Conservation (phyloP, 2,797 vertebrate species). For the Gadopsis bispinosus region DNA sequence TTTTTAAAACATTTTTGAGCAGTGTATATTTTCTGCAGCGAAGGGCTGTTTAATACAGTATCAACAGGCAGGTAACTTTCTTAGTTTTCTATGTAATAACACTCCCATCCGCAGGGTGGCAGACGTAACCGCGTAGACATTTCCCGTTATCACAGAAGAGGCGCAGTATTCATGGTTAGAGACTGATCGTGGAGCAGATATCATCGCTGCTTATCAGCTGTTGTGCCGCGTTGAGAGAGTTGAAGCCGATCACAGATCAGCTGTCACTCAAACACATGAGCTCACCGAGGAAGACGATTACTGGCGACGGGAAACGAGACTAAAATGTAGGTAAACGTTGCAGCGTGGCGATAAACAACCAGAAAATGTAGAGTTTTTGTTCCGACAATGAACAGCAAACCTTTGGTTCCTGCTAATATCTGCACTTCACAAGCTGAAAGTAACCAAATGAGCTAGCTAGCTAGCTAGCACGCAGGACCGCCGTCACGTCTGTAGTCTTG, state of each 20-base stretch:
- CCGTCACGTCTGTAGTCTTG: background rate
- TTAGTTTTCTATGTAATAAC: background rate
- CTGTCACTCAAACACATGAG: background rate
- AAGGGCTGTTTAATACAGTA: background rate
- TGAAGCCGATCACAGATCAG: slow-evolving; percentile 27
- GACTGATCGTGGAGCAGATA: slow-evolving; percentile 33
- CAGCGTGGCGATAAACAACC: background rate
- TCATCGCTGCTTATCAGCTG: background rate
- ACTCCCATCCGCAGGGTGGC: slow-evolving; percentile 51
- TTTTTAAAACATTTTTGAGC: too few relatives aligned
- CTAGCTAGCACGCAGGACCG: slow-evolving; percentile 4
- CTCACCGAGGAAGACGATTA: background rate
- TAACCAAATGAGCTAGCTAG: too few relatives aligned
- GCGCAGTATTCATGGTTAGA: background rate
- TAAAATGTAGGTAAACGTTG: slow-evolving; percentile 67
- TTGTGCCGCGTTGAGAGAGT: accelerated
- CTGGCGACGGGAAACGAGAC: slow-evolving; percentile 9
- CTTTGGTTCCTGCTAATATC: accelerated
- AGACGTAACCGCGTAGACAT: background rate
- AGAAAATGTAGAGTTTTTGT: accelerated
- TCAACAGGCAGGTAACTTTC: background rate
- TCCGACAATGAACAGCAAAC: background rate
- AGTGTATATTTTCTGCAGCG: background rate
- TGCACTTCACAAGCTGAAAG: accelerated
- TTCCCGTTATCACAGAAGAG: background rate